Conservation (phyloP, 2,888 invertebrate species). For the Phania funesta region DNA sequence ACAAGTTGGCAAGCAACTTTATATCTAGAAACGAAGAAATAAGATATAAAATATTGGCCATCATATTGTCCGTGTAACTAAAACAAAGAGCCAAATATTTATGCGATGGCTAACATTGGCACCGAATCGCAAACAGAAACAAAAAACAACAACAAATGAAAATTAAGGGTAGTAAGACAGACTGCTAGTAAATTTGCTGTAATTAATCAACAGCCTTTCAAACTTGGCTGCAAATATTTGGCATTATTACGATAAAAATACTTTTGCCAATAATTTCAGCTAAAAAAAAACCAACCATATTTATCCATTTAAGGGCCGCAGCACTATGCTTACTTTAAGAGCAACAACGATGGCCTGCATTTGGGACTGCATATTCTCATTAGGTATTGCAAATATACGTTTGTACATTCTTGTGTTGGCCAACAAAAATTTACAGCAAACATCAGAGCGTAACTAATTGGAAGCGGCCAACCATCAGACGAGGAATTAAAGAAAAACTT, state of each 20-base stretch:
- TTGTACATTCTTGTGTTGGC: conserved; percentile 31
- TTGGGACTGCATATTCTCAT: conserved; percentile 3
- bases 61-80: not conserved
- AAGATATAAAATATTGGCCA: conserved; percentile 11
- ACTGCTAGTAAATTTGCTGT: conserved; percentile 60
- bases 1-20: conserved; percentile 31
- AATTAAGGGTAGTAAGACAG: conserved; percentile 68
- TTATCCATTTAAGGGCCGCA: conserved; percentile 17
- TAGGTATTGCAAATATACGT: not conserved
- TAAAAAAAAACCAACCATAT: conserved; percentile 9
- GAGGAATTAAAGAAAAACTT: conserved; percentile 31
- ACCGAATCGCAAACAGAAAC: conserved; percentile 4
- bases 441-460: conserved; percentile 61
- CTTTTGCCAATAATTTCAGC: conserved; percentile 55
- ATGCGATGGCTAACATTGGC: conserved; percentile 1
- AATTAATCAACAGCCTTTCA: conserved; percentile 70
- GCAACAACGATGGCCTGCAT: conserved; percentile 14
- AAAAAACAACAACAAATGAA: conserved; percentile 48
- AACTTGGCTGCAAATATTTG: conserved; percentile 66
- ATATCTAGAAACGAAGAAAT: not conserved
- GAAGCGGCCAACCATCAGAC: conserved; percentile 52
- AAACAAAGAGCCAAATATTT: not conserved
- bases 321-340: not conserved
- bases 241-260: conserved; percentile 63
- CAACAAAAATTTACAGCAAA: conserved; percentile 36